Evolutionary conservation across 1,140 invertebrate genomes (phyloP).

Genomic region (Chironomus tepperi): DNA sequence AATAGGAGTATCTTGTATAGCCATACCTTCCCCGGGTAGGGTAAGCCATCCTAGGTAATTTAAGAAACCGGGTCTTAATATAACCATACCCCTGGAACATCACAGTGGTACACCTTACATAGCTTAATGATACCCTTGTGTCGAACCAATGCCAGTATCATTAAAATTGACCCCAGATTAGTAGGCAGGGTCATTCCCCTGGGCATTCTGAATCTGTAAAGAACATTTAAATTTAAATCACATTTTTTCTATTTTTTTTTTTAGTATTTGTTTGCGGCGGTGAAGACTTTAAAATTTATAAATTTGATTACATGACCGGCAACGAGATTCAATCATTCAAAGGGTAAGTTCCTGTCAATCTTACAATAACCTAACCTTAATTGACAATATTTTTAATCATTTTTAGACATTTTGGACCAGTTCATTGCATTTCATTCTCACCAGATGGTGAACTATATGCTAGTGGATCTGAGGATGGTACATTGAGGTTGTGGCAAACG

Average conservation of each 20-base stretch:
- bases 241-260: neutral
- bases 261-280: slow-evolving; percentile 90
- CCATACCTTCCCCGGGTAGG: too few relatives aligned
- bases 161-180: too few relatives aligned
- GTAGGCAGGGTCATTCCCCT: too few relatives aligned
- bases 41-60: too few relatives aligned
- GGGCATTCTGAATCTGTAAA: too few relatives aligned
- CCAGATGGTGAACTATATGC: slow-evolving; percentile 93
- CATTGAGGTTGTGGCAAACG: slow-evolving; percentile 87
- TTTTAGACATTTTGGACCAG: neutral
- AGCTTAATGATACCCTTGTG: too few relatives aligned
- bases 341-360: slow-evolving; percentile 75
- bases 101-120: too few relatives aligned
- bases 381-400: neutral
- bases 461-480: slow-evolving; percentile 94
- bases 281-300: slow-evolving; percentile 97
- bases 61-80: too few relatives aligned
- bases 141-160: too few relatives aligned
- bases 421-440: slow-evolving; percentile 90
- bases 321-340: slow-evolving; percentile 94
- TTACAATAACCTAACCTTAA: neutral
- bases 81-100: too few relatives aligned
- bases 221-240: too few relatives aligned
- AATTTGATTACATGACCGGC: slow-evolving; percentile 88
- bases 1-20: too few relatives aligned